phyloP scores from a whole-genome alignment of 2,888 invertebrate genomes.

The Choristoneura rosaceana region DNA sequence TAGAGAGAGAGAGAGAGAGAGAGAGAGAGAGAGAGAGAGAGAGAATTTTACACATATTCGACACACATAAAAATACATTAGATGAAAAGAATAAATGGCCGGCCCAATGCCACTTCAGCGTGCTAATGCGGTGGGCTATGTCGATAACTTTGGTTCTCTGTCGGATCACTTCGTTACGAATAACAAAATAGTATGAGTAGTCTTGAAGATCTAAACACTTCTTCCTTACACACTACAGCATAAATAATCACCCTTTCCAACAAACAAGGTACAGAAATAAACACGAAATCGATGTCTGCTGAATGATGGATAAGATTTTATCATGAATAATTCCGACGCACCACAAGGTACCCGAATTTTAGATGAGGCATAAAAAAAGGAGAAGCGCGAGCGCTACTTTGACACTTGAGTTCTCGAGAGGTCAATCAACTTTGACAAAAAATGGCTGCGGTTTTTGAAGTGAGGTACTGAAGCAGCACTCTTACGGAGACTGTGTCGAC shows the following conservation, averaged over 20 bases:
- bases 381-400: background rate
- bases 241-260: conserved; percentile 2
- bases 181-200: too few species aligned
- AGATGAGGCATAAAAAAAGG: conserved; percentile 22
- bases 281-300: conserved; percentile 30
- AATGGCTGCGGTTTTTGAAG: background rate
- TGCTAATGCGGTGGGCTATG: too few species aligned
- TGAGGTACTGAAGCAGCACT: too few species aligned
- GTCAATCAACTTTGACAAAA: background rate
- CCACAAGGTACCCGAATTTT: conserved; percentile 19
- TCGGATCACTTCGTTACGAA: too few species aligned
- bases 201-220: background rate
- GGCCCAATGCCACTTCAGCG: too few species aligned
- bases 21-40: too few species aligned
- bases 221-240: background rate
- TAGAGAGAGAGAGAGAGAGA: too few species aligned
- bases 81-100: too few species aligned
- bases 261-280: conserved; percentile 26
- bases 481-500: too few species aligned
- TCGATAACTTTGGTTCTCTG: too few species aligned
- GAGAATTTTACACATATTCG: too few species aligned
- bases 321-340: conserved; percentile 29
- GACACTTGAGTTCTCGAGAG: background rate
- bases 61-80: too few species aligned
- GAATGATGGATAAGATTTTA: conserved; percentile 32